Evolutionary conservation across 1,140 invertebrate species (phyloP), one percentile per base, ranked within the genome.

Genomic region (Platyscapa corneri): DNA sequence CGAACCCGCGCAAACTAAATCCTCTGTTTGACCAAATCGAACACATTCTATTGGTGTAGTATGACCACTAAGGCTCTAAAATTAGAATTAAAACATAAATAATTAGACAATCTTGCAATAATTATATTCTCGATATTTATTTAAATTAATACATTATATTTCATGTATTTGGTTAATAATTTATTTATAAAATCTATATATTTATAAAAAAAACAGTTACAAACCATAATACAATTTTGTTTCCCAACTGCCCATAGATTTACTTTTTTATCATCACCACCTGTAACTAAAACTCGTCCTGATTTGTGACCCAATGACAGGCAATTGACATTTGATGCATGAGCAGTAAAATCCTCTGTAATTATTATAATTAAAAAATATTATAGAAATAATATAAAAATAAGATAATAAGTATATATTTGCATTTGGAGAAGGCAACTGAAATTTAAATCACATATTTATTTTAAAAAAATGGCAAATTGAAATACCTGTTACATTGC

Each of bases 201-300:
- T 70, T 8, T 14, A 70, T 20, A n/a, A 70, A 3, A 88, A 87
- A 86, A 87, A n/a, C n/a, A n/a, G 86, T 84, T 53, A 82, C 87
- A 94, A 94, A 98, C 97, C 97, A 99, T 97, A 90, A 99, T 97
- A 94, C 98, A 99, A 90, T 97, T 97, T 88, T 97, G 96, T 91
- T 99, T 98, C 34, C 98, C 98, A 86, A 99, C 97, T 6, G 98
- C 98, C 98, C 98, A 99, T 87, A 99, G 92, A 91, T 99, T 99
- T 72, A 99, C 98, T 94, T 99, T 99, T 92, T 98, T 97, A 94
- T 99, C 99, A 92, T 98, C 98, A 87, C 98, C 98, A 77, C 98
- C 98, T 88, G 98, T 99, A 74, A 98, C 98, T 91, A 99, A 95
- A 76, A 99, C 98, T 88, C 97, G 94, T 56, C 97, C 97, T 39